Conservation (phyloP, 2,113 vertebrate species). For the Rhombomys opimus region DNA sequence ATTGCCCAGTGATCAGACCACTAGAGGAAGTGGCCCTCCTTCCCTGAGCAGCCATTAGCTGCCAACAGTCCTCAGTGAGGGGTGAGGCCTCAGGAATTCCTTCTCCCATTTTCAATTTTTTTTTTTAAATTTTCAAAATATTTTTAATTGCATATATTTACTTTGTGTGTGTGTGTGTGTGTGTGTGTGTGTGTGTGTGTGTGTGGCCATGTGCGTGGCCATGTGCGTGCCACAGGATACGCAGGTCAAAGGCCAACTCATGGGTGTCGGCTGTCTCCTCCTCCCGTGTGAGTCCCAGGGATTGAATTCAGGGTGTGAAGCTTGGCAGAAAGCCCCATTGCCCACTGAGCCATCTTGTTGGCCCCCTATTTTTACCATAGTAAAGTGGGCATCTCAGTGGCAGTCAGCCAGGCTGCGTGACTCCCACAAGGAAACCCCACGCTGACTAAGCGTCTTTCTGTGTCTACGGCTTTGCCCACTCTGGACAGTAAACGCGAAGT, state of each 20-base stretch:
- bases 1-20: not conserved
- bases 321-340: not conserved
- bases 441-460: not conserved
- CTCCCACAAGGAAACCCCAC: not conserved
- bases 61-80: not conserved
- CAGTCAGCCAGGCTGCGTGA: fast-evolving
- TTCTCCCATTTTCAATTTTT: not conserved
- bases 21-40: no score
- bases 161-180: no score
- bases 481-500: fast-evolving
- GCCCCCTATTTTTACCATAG: not conserved
- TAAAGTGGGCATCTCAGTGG: fast-evolving
- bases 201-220: not conserved
- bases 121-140: not conserved
- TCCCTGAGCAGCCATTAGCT: not conserved
- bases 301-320: not conserved
- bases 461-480: not conserved
- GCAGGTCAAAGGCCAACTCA: not conserved
- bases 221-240: not conserved
- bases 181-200: not conserved
- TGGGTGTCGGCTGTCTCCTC: not conserved
- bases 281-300: not conserved
- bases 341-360: not conserved
- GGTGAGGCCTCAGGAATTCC: not conserved
- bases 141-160: not conserved